Base-by-base conservation (phyloP, 2,113 vertebrate species). In the Typhlomys cinereus region DNA sequence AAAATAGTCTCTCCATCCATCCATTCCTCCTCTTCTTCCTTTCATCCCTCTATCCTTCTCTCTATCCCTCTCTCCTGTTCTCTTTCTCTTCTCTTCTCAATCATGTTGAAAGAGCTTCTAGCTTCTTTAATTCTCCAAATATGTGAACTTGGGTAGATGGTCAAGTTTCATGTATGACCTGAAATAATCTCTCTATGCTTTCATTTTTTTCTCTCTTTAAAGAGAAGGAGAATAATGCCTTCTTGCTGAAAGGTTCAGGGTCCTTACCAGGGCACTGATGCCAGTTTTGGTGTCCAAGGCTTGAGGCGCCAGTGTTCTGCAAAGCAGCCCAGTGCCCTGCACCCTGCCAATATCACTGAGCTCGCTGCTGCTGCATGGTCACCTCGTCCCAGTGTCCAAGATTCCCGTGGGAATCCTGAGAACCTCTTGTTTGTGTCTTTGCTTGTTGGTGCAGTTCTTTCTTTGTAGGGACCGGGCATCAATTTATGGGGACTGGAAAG, bases 281-380 rank as follows among this genome's bases (percentile, higher is more conserved):
- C 82, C 57, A 79, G 29, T 48, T 50, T 27, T 46, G 62, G n/a
- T 70, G 57, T 69, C 79, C 52, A 79, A 7, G 39, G 41, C 36
- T 41, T 66, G 31, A 94, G 85, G 79, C 0, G n/a, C 73, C 78
- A 81, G 10, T 62, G 79, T 85, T 69, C 83, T 67, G 57, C 74
- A 85, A 73, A 79, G 61, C 17, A 64, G 78, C 82, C n/a, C 88
- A 90, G 82, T 27, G 36, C 41, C 57, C 79, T 82, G 67, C n/a
- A 27, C 93, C 29, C 88, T 93, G 89, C 92, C 91, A 95, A 75
- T 67, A n/a, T 67, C 61, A 73, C 79, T 81, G 54, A 90, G 54
- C 83, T 29, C 18, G 36, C 39, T 78, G 50, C 27, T 39, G 70
- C 39, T 18, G 83, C 48, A 93, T 57, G 69, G 41, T 73, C 36